Base-by-base conservation (phyloP, 2,888 invertebrate species). In the Andricus curvator region DNA sequence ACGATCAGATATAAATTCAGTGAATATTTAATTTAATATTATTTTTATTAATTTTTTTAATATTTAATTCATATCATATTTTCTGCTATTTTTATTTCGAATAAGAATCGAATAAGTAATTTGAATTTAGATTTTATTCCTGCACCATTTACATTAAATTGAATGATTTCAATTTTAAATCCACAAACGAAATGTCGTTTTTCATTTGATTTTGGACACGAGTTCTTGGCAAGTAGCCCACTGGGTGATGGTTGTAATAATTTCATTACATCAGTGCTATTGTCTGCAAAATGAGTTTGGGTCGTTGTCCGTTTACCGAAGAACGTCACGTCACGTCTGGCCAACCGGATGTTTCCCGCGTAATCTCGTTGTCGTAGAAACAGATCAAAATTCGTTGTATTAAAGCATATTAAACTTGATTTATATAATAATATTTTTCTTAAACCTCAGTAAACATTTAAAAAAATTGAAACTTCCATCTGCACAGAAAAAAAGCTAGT, bases 201-300 rank as follows among this genome's bases (percentile, higher is more conserved):
- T 17, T 17, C 4, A 33, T 56, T 70, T 51, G 20, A 70, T 70
- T 70, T 70, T 17, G 20, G 29, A 33, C 33, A 51, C 20, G 11
- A 48, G 29, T 51, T 20, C 6, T 51, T 70, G 51, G 70, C 70
- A 29, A 51, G 25, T 48, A 29, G 48, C 48, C 51, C 29, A 70
- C 44, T 48, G 29, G 33, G 20, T 2, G n/a, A 22, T 25, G 68
- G 17, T 70, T 48, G 48, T 51, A 17, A 70, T 51, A 70, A 68
- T 68, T 48, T 70, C 51, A 70, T 70, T 70, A 51, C 29, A 70
- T 70, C 70, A 70, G 44, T 70, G 48, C 25, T 22, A 51, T 70
- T 70, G 70, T 70, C 70, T 70, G 70, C 29, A 51, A 5, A 62
- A 62, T 22, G 62, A 25, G 62, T 22, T 22, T 62, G 22, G 70